Conservation (phyloP, 2,797 vertebrate genomes). For the Cryptoprocta ferox region DNA sequence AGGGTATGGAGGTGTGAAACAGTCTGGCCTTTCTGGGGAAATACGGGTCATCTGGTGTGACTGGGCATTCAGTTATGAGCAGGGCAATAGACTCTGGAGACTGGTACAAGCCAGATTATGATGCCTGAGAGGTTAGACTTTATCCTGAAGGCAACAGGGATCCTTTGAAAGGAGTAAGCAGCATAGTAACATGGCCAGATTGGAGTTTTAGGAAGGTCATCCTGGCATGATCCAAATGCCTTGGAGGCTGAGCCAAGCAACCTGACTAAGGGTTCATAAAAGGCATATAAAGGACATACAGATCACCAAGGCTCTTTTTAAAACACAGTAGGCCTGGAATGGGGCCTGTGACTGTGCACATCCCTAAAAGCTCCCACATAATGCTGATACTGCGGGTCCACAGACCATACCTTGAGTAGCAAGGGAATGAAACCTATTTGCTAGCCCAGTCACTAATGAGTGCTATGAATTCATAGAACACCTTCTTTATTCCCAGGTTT, state of each 20-base stretch:
- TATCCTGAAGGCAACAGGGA: not conserved
- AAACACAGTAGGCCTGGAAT: not conserved
- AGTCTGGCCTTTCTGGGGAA: not conserved
- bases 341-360: not conserved
- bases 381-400: not conserved
- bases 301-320: not conserved
- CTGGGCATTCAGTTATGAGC: not conserved
- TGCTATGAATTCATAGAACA: not conserved
- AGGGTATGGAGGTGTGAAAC: not conserved
- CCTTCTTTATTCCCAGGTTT: not conserved
- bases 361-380: not conserved
- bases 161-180: not conserved
- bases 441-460: not conserved
- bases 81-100: not conserved
- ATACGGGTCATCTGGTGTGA: not conserved
- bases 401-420: not conserved
- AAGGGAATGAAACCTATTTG: not conserved
- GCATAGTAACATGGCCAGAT: not conserved
- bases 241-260: not conserved
- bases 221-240: not conserved
- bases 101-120: not conserved
- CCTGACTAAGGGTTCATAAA: not conserved
- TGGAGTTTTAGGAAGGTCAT: conserved; percentile 8
- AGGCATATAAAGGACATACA: not conserved
- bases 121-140: not conserved